Evolutionary conservation across 2,888 invertebrate genomes (phyloP).

Genomic region (Lepetodrilus schrolli): DNA sequence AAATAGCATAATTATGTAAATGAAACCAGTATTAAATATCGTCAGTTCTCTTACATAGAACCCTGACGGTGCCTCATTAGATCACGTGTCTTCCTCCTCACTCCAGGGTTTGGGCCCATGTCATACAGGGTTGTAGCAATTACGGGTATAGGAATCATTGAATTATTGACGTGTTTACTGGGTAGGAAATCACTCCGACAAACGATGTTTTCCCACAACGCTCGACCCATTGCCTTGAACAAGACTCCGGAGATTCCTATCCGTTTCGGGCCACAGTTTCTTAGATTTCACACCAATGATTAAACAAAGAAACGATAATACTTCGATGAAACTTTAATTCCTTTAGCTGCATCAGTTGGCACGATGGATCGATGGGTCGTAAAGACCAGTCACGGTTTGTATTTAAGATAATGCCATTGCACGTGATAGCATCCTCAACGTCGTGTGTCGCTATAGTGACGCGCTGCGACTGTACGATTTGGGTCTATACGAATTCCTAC

Average conservation of each 20-base stretch:
- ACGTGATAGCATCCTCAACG: neutral
- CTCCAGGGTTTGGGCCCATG: no score
- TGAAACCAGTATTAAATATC: no score
- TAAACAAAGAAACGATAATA: neutral
- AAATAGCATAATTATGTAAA: no score
- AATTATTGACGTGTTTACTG: neutral
- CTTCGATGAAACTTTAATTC: neutral
- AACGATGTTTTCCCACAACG: no score
- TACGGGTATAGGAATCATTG: no score
- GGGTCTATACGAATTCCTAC: neutral
- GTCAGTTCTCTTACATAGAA: no score
- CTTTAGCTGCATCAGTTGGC: neutral
- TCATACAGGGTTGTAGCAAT: no score
- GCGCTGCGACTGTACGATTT: neutral
- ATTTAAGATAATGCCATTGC: neutral
- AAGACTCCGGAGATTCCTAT: no score
- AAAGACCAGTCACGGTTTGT: neutral
- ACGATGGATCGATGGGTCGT: neutral
- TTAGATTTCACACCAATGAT: neutral
- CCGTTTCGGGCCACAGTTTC: neutral
- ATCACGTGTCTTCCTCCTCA: no score
- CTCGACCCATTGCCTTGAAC: no score
- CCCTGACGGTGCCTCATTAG: no score
- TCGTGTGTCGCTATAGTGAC: constrained; percentile 3
- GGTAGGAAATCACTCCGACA: neutral